Conservation (phyloP, 2,888 invertebrate species). For the Leptinotarsa peninsularis region DNA sequence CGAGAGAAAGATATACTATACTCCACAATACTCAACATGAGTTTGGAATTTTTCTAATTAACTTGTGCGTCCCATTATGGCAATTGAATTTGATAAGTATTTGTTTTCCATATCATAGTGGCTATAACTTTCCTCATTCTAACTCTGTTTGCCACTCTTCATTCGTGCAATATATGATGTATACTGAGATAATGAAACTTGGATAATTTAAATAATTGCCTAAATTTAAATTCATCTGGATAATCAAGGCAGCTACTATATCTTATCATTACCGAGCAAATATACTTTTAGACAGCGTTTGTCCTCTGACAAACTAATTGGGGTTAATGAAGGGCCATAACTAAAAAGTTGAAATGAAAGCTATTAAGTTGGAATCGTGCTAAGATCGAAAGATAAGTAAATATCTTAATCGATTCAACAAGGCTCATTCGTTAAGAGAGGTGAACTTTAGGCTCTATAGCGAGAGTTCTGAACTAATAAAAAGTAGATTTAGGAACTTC, state of each 20-base stretch:
- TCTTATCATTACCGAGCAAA: background rate
- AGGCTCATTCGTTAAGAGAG: background rate
- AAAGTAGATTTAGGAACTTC: background rate
- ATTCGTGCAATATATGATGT: too few species aligned
- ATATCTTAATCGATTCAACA: constrained; percentile 31
- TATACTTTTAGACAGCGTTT: background rate
- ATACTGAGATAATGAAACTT: too few species aligned
- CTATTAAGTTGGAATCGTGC: background rate
- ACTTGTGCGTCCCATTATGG: too few species aligned
- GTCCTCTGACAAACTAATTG: background rate
- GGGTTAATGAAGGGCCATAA: background rate
- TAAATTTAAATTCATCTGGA: too few species aligned
- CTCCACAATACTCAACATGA: too few species aligned
- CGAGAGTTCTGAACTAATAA: background rate
- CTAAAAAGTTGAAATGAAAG: background rate
- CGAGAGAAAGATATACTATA: too few species aligned
- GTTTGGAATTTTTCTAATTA: too few species aligned
- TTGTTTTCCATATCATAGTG: too few species aligned
- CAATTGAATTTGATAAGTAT: too few species aligned
- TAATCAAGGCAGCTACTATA: background rate
- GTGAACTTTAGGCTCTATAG: background rate
- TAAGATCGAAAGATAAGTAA: constrained; percentile 30
- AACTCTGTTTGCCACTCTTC: too few species aligned
- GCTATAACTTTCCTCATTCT: too few species aligned
- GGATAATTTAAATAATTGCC: too few species aligned